Evolutionary conservation across 2,888 invertebrate species (phyloP), one percentile per base, ranked within the genome.

Genomic region (Dermolepida albohirtum): DNA sequence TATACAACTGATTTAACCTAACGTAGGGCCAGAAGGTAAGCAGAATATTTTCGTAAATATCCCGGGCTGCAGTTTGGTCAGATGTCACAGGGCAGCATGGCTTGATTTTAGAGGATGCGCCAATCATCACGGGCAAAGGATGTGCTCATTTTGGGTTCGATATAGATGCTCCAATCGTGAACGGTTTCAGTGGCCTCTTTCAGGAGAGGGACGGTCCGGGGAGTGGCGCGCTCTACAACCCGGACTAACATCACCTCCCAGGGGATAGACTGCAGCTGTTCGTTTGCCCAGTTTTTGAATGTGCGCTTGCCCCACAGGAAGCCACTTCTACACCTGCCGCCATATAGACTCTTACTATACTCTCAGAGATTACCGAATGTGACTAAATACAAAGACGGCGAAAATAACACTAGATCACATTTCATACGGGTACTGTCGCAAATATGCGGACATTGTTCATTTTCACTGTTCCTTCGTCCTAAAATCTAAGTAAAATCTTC

Each of bases 11-110:
- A 74, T 74, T 68, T 72, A 69, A 34, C 34, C 10, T 34, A 10
- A 67, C 71, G 66, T 65, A 68, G 71, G 72, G 73, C 73, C 70
- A 73, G 74, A 71, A 79, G 79, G 79, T 80, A 77, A 79, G 78
- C 79, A 76, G 78, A 75, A 64, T 79, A 81, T 81, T 81, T 80
- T 78, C 80, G 80, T 80, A 80, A 81, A 80, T 80, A 72, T 74
- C 71, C 71, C 66, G 73, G 72, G 71, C 68, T 62, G 67, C 71
- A 69, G 64, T 63, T 69, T 69, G 71, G 71, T 72, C 67, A 71
- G 72, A 74, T 74, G 73, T 74, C 73, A 70, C 72, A 72, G 73
- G 72, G 73, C 73, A 75, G 73, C 73, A 74, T 75, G 74, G 74
- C 73, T 74, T 70, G 71, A 72, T 69, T 69, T 70, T 65, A 62